A percentile compares a stretch with the other conserved stretches of the same genome.
Conservation (phyloP, 2,113 vertebrate species). For the Crotophaga sulcirostris region DNA sequence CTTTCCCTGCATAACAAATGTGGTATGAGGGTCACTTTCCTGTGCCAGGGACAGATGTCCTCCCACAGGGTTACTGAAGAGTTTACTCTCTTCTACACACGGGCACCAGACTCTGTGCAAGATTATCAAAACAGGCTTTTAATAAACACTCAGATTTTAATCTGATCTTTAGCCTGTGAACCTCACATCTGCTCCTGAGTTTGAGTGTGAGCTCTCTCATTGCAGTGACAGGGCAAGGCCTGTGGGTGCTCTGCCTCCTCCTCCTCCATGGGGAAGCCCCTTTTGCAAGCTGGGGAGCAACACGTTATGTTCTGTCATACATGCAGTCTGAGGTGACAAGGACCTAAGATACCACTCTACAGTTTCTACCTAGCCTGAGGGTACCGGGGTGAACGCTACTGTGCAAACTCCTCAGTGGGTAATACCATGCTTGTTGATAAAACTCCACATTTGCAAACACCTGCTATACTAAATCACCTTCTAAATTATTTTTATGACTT, state of each 20-base stretch:
- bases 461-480: not conserved
- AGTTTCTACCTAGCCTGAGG: not conserved
- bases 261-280: not conserved
- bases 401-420: not conserved
- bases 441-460: not conserved
- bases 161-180: not conserved
- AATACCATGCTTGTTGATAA: not conserved
- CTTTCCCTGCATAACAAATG: not conserved
- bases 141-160: not conserved
- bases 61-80: not conserved
- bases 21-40: not conserved
- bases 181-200: fast-evolving
- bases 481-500: not conserved
- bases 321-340: not conserved
- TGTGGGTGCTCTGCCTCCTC: not conserved
- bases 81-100: not conserved
- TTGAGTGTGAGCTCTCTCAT: fast-evolving
- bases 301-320: not conserved
- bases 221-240: not conserved
- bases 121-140: not conserved
- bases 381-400: fast-evolving
- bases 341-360: not conserved
- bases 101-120: not conserved
- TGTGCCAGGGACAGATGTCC: not conserved
- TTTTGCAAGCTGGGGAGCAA: not conserved